Percentiles rank a stretch among this genome's conserved stretches.
phyloP scores from a whole-genome alignment of 1,140 invertebrate species.

The Sarcophaga bullata region DNA sequence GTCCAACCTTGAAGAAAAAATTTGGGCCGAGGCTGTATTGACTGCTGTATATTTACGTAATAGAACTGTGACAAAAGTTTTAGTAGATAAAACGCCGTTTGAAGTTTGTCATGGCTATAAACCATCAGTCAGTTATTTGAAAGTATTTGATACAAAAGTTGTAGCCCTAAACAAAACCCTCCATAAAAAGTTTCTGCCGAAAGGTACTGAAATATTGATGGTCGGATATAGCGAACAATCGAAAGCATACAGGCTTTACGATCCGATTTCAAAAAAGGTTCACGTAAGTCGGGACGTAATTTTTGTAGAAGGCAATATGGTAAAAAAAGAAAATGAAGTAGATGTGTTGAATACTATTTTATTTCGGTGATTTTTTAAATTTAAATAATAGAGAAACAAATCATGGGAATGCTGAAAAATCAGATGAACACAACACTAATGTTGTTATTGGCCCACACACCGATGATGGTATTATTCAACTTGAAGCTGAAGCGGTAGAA shows the following conservation, averaged over 20 bases:
- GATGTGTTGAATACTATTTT: neutral
- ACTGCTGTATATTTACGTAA: constrained; percentile 45
- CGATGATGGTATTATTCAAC: neutral
- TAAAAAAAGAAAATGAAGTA: constrained; percentile 50
- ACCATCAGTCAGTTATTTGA: constrained; percentile 59
- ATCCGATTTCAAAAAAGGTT: constrained; percentile 49
- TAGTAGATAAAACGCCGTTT: constrained; percentile 45
- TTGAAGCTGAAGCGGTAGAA: neutral
- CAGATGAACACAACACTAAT: neutral
- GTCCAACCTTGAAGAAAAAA: constrained; percentile 49
- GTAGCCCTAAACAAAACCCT: constrained; percentile 59
- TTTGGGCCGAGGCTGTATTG: constrained; percentile 51
- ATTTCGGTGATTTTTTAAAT: neutral
- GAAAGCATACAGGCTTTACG: constrained; percentile 63
- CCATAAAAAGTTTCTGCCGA: constrained; percentile 60
- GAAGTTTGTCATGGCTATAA: constrained; percentile 45
- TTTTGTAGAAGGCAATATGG: constrained; percentile 56
- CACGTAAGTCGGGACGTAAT: constrained; percentile 65
- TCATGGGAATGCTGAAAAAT: neutral
- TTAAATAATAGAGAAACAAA: neutral
- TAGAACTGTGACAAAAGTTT: constrained; percentile 44
- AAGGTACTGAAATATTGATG: constrained; percentile 60
- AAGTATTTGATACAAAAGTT: constrained; percentile 57
- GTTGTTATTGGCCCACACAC: neutral
- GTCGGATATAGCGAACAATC: constrained; percentile 64